A percentile compares a stretch with the other conserved stretches of the same genome.
phyloP scores from a whole-genome alignment of 1,140 invertebrate genomes.

The Brachionus koreanus region DNA sequence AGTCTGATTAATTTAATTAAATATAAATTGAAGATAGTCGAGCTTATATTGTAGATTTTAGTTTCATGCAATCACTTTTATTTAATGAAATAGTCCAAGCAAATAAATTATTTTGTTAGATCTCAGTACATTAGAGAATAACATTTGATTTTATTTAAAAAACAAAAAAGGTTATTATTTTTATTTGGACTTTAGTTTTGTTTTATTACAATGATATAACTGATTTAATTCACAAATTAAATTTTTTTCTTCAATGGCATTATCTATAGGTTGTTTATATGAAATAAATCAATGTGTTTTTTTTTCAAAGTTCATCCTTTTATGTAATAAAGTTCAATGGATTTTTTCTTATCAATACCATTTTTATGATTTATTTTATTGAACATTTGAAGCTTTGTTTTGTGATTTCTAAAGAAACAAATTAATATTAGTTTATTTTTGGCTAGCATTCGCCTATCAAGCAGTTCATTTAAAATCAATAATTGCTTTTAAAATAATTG shows the following conservation, averaged over 20 bases:
- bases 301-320: not conserved
- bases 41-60: not conserved
- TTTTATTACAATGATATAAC: not conserved
- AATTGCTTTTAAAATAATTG: not conserved
- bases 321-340: not conserved
- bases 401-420: no score
- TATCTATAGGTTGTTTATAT: not conserved
- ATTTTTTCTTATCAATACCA: not conserved
- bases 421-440: no score
- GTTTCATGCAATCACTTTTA: not conserved
- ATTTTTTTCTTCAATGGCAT: not conserved
- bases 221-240: not conserved
- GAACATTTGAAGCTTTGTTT: not conserved
- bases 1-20: slow-evolving; percentile 37
- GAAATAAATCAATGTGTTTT: not conserved
- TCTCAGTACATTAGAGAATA: not conserved
- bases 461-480: no score
- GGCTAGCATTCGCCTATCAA: no score
- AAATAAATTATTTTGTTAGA: not conserved
- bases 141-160: not conserved
- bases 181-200: not conserved
- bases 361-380: not conserved
- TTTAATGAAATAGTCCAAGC: not conserved
- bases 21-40: slow-evolving; percentile 15
- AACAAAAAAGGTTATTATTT: not conserved